Base-by-base conservation (phyloP, 2,797 vertebrate species). In the Etheostoma nigrum region DNA sequence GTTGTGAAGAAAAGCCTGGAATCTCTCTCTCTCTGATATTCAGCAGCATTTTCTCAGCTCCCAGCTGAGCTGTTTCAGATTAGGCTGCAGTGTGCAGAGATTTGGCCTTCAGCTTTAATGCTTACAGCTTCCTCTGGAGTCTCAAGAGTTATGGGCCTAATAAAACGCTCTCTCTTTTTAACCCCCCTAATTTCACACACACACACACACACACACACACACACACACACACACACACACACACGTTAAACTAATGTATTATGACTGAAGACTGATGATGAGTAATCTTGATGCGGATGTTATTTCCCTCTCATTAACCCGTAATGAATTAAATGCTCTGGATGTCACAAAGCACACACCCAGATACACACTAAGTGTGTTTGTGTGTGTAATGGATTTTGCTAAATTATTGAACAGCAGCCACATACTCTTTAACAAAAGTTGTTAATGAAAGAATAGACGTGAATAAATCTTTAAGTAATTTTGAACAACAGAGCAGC, bases 221-320 rank as follows among this genome's bases (percentile, higher is more conserved):
- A 47, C 23, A 27, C 33, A 58, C 52, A 63, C 51, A 44, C 40
- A 15, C 33, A 36, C 33, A 36, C 9, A 36, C 33, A 36, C 33
- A 10, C 8, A 40, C 10, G 10, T 3, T 40, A 40, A 3, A 10
- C 10, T 40, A 49, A 14, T 81, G 76, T 72, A 78, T 82, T 79
- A 84, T 21, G 67, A 45, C 69, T 83, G 84, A 87, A 40, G 36
- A 40, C 36, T 12, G 36, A 40, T 40, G 36, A 40, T 82, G 83
- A 83, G 65, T 82, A 79, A 86, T 86, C 81, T 78, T 75, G 84
- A 86, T 83, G 83, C 70, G 74, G 83, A 86, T 89, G 79, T 86
- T 89, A 86, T 88, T 90, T 84, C 77, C 75, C 74, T 82, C 90
- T 88, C 87, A 90, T 91, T 91, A 90, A 90, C 86, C 84, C 27